Evolutionary conservation across 2,888 invertebrate species (phyloP), one percentile per base, ranked within the genome.

Genomic region (Catocala sponsa): DNA sequence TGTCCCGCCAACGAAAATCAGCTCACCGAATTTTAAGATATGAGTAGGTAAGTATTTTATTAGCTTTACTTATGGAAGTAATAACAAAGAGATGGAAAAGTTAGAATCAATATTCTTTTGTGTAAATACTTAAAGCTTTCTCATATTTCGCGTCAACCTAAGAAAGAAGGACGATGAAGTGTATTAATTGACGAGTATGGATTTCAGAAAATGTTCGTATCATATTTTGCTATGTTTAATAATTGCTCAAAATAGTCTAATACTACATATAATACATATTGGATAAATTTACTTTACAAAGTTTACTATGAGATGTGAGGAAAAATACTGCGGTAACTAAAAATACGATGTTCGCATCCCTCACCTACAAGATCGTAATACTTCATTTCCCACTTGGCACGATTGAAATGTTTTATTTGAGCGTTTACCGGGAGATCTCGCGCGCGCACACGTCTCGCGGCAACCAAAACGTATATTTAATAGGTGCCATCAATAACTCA

Each of bases 401-500:
- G 88, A 92, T 92, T 91, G 91, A 91, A 90, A 92, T 90, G 90
- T 92, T 91, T 91, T 92, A 92, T 90, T 88, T 88, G 85, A 86
- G 82, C 86, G 81, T 86, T 87, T 86, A 87, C 83, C 73, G 79
- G 77, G 78, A 81, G 87, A 86, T 82, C 81, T 78, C 79, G 79
- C 61, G 64, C 74, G 76, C 79, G 79, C 79, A 85, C 85, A 84
- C 86, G 83, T 84, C 82, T 83, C 79, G 76, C 46, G 15, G 43
- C 51, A 63, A 72, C 79, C 87, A 82, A 91, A 94, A 94, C 91
- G 91, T 91, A 87, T 91, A 91, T 94, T 94, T 94, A 94, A 95
- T 94, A 91, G 92, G 84, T 83, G 86, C 90, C 91, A 95, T 95
- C 94, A 94, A 95, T 94, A 95, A 95, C 94, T 87, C 87, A 82